Evolutionary conservation across 23 tunicate species (phyloP).

Genomic region (Trididemnum clinides): DNA sequence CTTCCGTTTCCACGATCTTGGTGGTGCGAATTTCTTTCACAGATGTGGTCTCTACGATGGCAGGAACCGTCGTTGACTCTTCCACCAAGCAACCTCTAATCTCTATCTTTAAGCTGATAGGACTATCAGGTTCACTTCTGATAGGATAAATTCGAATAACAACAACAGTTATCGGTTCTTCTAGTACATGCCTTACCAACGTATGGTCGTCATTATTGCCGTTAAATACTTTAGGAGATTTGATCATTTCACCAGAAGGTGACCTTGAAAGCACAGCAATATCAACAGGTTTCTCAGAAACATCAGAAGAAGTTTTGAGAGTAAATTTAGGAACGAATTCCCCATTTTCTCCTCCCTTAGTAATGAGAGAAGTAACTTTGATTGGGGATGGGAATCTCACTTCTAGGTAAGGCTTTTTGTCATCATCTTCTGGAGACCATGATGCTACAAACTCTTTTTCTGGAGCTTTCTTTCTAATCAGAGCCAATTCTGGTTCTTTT

Average conservation of each 20-base stretch:
- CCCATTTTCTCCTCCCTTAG: conserved; percentile 49
- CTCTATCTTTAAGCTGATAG: conserved; percentile 51
- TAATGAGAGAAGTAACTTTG: conserved; percentile 54
- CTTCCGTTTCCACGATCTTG: not conserved
- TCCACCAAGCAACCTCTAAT: conserved; percentile 59
- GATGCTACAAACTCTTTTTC: conserved; percentile 4
- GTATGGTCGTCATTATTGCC: conserved; percentile 57
- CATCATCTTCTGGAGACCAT: conserved; percentile 68
- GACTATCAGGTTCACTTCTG: conserved; percentile 8
- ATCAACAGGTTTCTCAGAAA: conserved; percentile 1
- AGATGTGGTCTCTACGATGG: conserved; percentile 55
- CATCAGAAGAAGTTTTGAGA: conserved; percentile 29
- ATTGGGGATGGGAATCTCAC: conserved; percentile 39
- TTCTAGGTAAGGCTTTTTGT: conserved; percentile 63
- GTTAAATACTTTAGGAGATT: conserved; percentile 24
- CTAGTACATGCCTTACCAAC: conserved; percentile 35
- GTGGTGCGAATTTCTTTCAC: not conserved
- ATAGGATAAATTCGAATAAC: conserved; percentile 46
- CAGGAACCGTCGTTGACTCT: conserved; percentile 48
- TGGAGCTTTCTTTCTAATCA: not conserved
- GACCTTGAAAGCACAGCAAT: conserved; percentile 22
- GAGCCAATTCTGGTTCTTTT: conserved; percentile 26
- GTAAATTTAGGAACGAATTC: conserved; percentile 48
- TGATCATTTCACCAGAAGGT: not conserved
- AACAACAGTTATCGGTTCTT: conserved; percentile 30